Percentiles rank a stretch among this genome's conserved stretches.
Evolutionary conservation across 2,797 vertebrate species (phyloP).

Genomic region (Typhlichthys eigenmanni): DNA sequence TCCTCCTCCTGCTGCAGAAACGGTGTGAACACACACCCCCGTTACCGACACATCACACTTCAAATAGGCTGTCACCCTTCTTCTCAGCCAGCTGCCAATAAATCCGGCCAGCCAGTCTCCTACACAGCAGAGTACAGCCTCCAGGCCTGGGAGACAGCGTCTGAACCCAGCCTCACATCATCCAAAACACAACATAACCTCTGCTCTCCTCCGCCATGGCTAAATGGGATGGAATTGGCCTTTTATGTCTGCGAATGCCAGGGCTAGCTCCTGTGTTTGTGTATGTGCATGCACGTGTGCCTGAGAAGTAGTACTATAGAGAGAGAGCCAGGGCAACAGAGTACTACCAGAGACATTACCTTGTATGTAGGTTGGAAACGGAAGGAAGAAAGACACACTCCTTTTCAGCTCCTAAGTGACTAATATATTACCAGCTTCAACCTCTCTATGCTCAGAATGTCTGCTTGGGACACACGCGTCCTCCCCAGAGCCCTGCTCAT

Average conservation of each 20-base stretch:
- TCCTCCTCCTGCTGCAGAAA: constrained; percentile 29
- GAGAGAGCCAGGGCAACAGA: not conserved
- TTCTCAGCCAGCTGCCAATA: constrained; percentile 30
- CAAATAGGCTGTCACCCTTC: constrained; percentile 43
- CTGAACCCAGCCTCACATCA: constrained; percentile 19
- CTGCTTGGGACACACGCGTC: constrained; percentile 30
- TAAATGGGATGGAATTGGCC: not conserved
- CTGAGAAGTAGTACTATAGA: not conserved
- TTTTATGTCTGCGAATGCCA: not conserved
- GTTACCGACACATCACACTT: constrained; percentile 47
- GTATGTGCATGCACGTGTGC: constrained; percentile 8
- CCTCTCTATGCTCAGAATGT: constrained; percentile 27
- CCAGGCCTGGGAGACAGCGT: constrained; percentile 26
- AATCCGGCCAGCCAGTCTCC: constrained; percentile 9
- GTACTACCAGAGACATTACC: not conserved
- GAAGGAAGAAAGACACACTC: constrained; percentile 17
- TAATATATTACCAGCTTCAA: constrained; percentile 32
- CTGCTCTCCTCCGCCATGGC: constrained; percentile 13
- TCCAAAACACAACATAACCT: constrained; percentile 37
- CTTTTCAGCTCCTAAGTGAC: constrained; percentile 37
- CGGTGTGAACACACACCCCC: constrained; percentile 26
- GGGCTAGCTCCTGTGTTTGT: not conserved
- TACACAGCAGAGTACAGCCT: constrained; percentile 29
- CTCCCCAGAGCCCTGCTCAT: constrained; percentile 38
- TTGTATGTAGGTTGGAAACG: constrained; percentile 20